A percentile compares a stretch with the other conserved stretches of the same genome.
phyloP scores from a whole-genome alignment of 2,113 vertebrate genomes.

The Odocoileus virginianus region DNA sequence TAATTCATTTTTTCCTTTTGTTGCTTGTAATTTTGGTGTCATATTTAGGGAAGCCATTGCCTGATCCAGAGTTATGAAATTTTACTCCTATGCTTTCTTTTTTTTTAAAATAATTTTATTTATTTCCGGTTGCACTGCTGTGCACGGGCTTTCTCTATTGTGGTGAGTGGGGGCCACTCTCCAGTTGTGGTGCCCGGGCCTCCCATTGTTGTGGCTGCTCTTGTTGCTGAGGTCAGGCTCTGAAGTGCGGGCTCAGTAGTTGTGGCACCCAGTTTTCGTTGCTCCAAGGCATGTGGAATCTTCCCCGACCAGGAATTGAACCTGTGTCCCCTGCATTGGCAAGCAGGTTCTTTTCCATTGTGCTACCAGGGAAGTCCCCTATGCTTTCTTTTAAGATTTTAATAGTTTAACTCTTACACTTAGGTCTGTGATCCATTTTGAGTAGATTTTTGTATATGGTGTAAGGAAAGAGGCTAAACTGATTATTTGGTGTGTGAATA shows the following conservation, averaged over 20 bases:
- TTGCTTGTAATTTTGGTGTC: not conserved
- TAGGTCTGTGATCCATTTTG: not conserved
- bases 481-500: not conserved
- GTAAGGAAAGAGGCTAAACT: not conserved
- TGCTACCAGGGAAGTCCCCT: not conserved
- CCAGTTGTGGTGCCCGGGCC: not conserved
- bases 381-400: not conserved
- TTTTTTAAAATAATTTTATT: not conserved
- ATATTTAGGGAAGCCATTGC: not conserved
- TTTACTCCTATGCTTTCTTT: not conserved
- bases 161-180: not conserved
- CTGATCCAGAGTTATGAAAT: not conserved
- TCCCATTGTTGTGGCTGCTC: not conserved
- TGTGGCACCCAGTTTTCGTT: not conserved
- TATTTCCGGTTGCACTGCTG: not conserved
- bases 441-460: not conserved
- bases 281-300: not conserved
- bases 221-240: not conserved
- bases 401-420: not conserved
- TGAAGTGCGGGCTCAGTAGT: not conserved
- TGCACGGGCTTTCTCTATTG: not conserved
- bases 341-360: not conserved
- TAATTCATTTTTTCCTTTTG: not conserved
- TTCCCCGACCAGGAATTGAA: not conserved
- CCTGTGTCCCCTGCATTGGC: not conserved